These are phyloP conservation scores for Dasysyrphus tricinctus DNA, from an alignment of 2,888 invertebrate species.

Conservation along the genomic window DNA sequence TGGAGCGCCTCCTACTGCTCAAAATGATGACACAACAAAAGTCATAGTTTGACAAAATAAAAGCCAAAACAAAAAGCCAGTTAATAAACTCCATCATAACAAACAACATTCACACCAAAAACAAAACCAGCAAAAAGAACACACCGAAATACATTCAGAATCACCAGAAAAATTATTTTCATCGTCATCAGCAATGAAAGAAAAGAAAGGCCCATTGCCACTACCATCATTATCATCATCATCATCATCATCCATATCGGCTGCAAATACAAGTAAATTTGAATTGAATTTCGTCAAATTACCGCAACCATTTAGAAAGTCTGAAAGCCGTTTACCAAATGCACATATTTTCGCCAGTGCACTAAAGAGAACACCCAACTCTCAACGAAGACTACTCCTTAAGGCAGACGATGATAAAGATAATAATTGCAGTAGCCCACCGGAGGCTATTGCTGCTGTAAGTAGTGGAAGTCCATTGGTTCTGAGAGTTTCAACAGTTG, in stretches of 20 bases:
- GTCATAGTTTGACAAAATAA: slow-evolving; percentile 82
- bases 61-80: slow-evolving; percentile 60
- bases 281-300: slow-evolving; percentile 68
- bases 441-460: slow-evolving; percentile 42
- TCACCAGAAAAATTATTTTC: slow-evolving; percentile 68
- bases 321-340: slow-evolving; percentile 74
- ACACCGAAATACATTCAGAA: slow-evolving; percentile 67
- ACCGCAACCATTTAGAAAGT: slow-evolving; percentile 71
- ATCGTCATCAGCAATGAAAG: slow-evolving; percentile 72
- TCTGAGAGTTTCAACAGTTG: slow-evolving; percentile 35
- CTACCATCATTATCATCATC: slow-evolving; percentile 29
- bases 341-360: slow-evolving; percentile 69
- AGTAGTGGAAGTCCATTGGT: slow-evolving; percentile 43
- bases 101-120: slow-evolving; percentile 53
- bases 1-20: slow-evolving; percentile 71
- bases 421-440: slow-evolving; percentile 67
- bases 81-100: slow-evolving; percentile 45
- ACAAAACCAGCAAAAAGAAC: slow-evolving; percentile 34
- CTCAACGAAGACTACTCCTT: slow-evolving; percentile 65
- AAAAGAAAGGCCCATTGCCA: slow-evolving; percentile 28
- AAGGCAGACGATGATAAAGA: slow-evolving; percentile 66
- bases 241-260: slow-evolving; percentile 32
- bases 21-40: slow-evolving; percentile 79
- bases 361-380: slow-evolving; percentile 69
- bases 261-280: slow-evolving; percentile 64